phyloP scores from a whole-genome alignment of 2,797 vertebrate genomes.

The Parotocinclus haroldoi region DNA sequence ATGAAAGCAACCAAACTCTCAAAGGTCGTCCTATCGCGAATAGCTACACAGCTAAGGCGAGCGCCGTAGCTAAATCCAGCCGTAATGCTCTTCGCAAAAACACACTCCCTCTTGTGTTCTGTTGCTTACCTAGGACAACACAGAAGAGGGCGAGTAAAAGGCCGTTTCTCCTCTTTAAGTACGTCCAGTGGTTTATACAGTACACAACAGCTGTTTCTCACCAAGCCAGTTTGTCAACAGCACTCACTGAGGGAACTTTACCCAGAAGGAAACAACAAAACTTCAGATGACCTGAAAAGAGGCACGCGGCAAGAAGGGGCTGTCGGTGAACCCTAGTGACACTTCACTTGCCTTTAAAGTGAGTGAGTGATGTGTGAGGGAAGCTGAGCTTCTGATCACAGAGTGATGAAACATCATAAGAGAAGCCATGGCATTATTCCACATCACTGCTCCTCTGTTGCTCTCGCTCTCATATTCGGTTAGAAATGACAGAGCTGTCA shows the following conservation, averaged over 20 bases:
- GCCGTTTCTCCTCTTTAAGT: not conserved
- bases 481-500: constrained; percentile 21
- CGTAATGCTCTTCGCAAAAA: no score
- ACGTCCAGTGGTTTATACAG: constrained; percentile 9
- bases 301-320: constrained; percentile 1
- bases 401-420: constrained; percentile 2
- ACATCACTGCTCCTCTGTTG: not conserved
- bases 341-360: constrained; percentile 11
- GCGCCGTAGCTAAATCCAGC: no score
- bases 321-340: constrained; percentile 4
- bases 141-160: not conserved
- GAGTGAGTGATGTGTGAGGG: constrained; percentile 7
- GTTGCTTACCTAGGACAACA: no score
- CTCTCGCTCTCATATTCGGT: not conserved
- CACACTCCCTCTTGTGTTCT: no score
- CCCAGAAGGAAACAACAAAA: constrained; percentile 6
- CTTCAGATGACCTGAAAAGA: constrained; percentile 33
- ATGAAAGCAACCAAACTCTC: no score
- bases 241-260: constrained; percentile 1
- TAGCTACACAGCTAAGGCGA: no score
- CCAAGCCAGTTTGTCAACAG: constrained; percentile 11
- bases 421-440: constrained; percentile 4
- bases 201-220: constrained; percentile 35
- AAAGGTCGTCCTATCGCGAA: no score
- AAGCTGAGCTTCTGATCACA: constrained; percentile 8